Evolutionary conservation across 2,113 vertebrate species (phyloP).

Genomic region (Oryzias woworae): DNA sequence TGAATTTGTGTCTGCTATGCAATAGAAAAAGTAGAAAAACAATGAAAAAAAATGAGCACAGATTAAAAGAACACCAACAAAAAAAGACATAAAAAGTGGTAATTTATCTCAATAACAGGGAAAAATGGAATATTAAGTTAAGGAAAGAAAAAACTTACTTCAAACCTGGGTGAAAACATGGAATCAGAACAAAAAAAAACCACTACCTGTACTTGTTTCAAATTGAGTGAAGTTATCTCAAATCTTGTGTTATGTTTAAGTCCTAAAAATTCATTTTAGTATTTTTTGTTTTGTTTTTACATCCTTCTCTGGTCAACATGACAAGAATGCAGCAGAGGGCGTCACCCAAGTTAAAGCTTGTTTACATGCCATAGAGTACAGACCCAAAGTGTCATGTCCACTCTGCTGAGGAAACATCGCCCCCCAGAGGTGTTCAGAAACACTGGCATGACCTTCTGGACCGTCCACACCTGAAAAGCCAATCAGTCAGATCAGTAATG

Average conservation of each 20-base stretch:
- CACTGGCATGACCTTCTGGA: slow-evolving; percentile 54
- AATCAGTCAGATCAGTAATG: slow-evolving; percentile 24
- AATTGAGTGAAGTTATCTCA: not conserved
- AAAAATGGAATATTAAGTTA: not conserved
- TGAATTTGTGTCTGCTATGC: not conserved
- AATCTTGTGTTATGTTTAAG: not conserved
- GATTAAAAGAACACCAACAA: not conserved
- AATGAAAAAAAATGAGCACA: too few relatives aligned
- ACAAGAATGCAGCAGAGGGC: slow-evolving; percentile 27
- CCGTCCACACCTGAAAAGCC: slow-evolving; percentile 64
- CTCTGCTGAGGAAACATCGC: slow-evolving; percentile 64
- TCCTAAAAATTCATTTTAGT: not conserved
- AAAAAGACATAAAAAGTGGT: slow-evolving; percentile 12
- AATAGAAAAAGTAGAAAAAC: not conserved
- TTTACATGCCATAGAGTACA: slow-evolving; percentile 52
- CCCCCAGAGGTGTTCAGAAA: slow-evolving; percentile 64
- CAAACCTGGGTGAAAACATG: slow-evolving; percentile 50
- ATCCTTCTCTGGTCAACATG: slow-evolving; percentile 21
- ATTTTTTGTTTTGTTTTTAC: not conserved
- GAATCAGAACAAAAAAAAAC: not conserved
- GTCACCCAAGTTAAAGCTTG: slow-evolving; percentile 52
- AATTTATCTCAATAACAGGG: slow-evolving; percentile 11
- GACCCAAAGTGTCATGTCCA: slow-evolving; percentile 66
- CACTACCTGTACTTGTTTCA: not conserved
- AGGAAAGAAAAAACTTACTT: slow-evolving; percentile 15